Evolutionary conservation across 2,113 vertebrate species (phyloP).

Genomic region (Galbula dea): DNA sequence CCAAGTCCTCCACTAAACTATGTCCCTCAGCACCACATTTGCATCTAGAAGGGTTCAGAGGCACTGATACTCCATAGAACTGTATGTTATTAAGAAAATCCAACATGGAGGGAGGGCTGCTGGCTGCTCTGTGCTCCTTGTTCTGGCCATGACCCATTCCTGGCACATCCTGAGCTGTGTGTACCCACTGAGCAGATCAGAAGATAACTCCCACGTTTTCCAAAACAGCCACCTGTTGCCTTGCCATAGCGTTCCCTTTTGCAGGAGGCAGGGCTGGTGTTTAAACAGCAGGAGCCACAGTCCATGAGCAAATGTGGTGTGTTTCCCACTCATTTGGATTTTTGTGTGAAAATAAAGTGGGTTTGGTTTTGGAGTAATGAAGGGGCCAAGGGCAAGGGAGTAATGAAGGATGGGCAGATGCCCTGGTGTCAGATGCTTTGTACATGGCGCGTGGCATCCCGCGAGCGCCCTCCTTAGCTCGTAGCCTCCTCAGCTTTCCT

Average conservation of each 20-base stretch:
- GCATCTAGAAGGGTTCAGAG: neutral
- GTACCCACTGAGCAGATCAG: neutral
- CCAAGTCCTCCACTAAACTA: too few species aligned
- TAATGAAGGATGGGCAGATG: neutral
- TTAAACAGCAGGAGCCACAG: neutral
- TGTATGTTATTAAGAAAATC: neutral
- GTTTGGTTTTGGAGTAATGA: neutral
- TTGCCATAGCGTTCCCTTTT: neutral
- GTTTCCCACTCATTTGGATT: neutral
- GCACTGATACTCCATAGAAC: rapidly evolving
- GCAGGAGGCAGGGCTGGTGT: neutral
- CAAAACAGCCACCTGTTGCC: rapidly evolving
- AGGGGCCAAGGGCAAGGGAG: neutral
- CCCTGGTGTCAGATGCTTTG: neutral
- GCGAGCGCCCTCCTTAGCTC: neutral
- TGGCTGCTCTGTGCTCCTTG: rapidly evolving
- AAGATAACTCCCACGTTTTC: neutral
- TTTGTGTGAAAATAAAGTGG: neutral
- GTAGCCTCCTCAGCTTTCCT: neutral
- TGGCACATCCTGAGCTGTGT: neutral
- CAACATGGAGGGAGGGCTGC: neutral
- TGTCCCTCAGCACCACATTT: neutral
- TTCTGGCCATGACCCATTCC: neutral
- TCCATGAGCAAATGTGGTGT: neutral
- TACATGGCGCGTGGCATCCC: neutral